Evolutionary conservation across 2,888 invertebrate genomes (phyloP), one percentile per base, ranked within the genome.

Genomic region (Lasioglossum leucozonium): DNA sequence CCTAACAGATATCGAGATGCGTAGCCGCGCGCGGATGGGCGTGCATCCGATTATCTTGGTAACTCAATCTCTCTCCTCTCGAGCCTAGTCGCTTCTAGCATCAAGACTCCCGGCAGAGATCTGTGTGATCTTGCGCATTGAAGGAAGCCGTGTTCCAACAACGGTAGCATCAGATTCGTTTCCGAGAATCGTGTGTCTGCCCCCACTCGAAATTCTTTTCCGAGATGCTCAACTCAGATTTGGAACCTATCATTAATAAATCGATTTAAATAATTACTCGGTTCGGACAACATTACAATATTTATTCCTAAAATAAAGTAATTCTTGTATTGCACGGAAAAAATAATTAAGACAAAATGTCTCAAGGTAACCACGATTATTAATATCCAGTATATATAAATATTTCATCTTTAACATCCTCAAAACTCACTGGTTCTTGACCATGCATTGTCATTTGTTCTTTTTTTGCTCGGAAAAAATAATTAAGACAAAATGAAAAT

Each of bases 401-500:
- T 90, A 99, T 98, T 95, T 99, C 99, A 96, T 99, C 99, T 95
- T 99, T 99, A 0, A 99, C 98, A 95, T 99, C 99, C 91, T 98
- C 97, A 95, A 99, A 99, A 91, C 97, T 97, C 0, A 99, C 98
- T 0, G 98, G 97, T 88, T 98, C 98, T n/a, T 98, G 98, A 44
- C 98, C 98, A 94, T 98, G 98, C 11, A 97, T 96, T 80, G 96
- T 96, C 97, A 99, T 98, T 95, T 98, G 98, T 89, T 98, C 98
- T 95, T 99, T 98, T 89, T 99, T 98, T 93, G 97, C 97, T 95
- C 98, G 97, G 92, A 98, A 99, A 95, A 99, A 99, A 94, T 97
- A 99, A 93, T 99, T 98, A 18, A 99, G 96, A 0, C 98, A 98
- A 95, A 99, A 99, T 0, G 98, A n/a, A n/a, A n/a, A n/a, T n/a